Conservation (phyloP, 2,888 invertebrate species). For the Bruchidius siliquastri region DNA sequence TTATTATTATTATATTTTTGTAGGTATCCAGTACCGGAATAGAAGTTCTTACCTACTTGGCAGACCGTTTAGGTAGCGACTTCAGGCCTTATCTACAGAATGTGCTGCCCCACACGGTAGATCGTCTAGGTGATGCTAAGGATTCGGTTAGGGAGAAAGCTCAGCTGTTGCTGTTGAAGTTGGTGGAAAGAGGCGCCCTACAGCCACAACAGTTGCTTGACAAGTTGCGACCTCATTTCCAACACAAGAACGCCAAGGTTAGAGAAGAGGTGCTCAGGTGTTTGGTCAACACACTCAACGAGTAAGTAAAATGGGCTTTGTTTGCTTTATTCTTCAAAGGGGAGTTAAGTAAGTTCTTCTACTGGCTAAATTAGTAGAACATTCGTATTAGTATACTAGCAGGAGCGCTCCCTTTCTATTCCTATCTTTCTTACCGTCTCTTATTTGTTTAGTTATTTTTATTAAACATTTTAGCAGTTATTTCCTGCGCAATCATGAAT, state of each 20-base stretch:
- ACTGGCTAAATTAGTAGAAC: too few relatives aligned
- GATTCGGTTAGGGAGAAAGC: constrained; percentile 62
- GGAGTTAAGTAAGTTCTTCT: too few relatives aligned
- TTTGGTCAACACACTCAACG: constrained; percentile 75
- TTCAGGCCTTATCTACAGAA: constrained; percentile 82
- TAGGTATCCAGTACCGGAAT: constrained; percentile 90
- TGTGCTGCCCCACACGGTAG: constrained; percentile 76
- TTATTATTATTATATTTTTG: constrained; percentile 28
- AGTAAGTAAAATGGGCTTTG: constrained; percentile 69
- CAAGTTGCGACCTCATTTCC: constrained; percentile 62
- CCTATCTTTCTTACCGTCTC: too few relatives aligned
- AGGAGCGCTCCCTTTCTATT: too few relatives aligned
- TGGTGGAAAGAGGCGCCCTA: constrained; percentile 68
- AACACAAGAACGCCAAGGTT: constrained; percentile 90
- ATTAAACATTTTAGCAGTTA: too few relatives aligned
- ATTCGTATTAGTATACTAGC: too few relatives aligned
- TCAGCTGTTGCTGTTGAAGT: constrained; percentile 64
- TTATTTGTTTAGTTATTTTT: too few relatives aligned
- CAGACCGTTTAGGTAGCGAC: constrained; percentile 81
- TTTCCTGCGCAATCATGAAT: too few relatives aligned
- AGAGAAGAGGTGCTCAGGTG: constrained; percentile 83
- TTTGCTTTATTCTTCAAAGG: too few relatives aligned
- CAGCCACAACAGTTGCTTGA: constrained; percentile 68
- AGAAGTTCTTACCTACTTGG: constrained; percentile 79
- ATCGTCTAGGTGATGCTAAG: constrained; percentile 59